Percentiles rank a stretch among this genome's conserved stretches.
These are phyloP conservation scores for Papilio xuthus DNA, from an alignment of 1,140 invertebrate genomes.

Conservation along the genomic window DNA sequence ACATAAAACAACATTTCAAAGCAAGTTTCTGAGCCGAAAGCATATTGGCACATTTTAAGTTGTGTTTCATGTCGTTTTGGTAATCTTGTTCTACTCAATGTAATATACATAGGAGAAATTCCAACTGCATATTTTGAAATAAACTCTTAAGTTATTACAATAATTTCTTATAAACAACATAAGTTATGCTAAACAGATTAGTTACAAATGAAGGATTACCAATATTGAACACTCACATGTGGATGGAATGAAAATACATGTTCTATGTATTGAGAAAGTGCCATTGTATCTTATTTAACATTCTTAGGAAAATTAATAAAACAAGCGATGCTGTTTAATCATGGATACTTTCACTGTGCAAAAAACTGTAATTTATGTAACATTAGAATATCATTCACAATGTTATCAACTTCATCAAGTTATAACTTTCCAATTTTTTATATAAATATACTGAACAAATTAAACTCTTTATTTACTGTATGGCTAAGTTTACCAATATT, in stretches of 20 bases:
- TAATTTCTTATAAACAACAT: background rate
- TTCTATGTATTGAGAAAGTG: background rate
- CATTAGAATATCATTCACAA: background rate
- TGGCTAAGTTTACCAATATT: background rate
- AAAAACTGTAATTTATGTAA: background rate
- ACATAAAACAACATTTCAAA: too few relatives aligned
- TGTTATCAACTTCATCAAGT: background rate
- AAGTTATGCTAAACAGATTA: background rate
- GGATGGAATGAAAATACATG: background rate
- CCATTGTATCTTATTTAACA: background rate
- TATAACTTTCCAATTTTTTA: constrained; percentile 18
- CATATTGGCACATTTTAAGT: background rate
- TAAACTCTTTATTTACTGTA: background rate
- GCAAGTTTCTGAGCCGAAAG: too few relatives aligned
- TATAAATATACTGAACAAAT: background rate
- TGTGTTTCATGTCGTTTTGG: too few relatives aligned
- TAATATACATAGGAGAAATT: background rate
- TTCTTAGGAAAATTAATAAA: background rate
- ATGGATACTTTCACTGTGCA: background rate
- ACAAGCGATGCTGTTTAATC: background rate
- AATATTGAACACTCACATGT: background rate
- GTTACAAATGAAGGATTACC: background rate
- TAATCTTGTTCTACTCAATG: background rate
- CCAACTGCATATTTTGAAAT: background rate
- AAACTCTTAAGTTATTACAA: background rate